Evolutionary conservation across 2,113 vertebrate genomes (phyloP), one percentile per base, ranked within the genome.

Genomic region (Psilopsiagon aymara): DNA sequence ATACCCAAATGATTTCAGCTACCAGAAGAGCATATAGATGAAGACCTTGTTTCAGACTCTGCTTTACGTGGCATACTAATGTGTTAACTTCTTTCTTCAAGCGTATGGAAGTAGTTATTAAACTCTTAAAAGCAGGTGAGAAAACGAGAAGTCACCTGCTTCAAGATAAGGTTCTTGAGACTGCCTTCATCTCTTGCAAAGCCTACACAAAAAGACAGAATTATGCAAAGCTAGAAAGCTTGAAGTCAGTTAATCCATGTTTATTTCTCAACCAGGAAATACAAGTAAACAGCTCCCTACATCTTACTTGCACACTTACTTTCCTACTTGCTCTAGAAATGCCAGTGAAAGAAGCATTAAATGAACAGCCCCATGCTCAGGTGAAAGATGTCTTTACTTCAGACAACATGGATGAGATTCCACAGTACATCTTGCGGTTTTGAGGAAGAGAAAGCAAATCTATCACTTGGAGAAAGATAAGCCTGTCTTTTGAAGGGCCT

Each of bases 381-480:
- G 59, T 71, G 73, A 92, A 90, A 88, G 71, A 46, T 55, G 11
- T 35, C 76, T 70, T 78, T 49, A 81, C 73, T 94, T 95, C 68
- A 86, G 81, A 49, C 57, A 93, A 69, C 63, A 44, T 0, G 1
- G 59, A 93, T 71, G 60, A 93, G 60, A 95, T 77, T 90, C 75
- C 79, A 92, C 46, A 90, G 79, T 46, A 41, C 39, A 46, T 46
- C 35, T 12, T 71, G 64, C 20, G 44, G 76, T 93, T 95, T 81
- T 75, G 51, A 86, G 62, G 43, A 94, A 77, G 11, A 92, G 64
- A 96, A 90, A 84, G 49, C 55, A 81, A 80, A 81, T 70, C 71
- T 81, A 55, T 88, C 76, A 71, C 51, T 64, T 28, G 12, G 43
- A 92, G 76, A 95, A 33, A 88, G 79, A 90, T 76, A 95, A 89